These are phyloP conservation scores for Bungarus multicinctus DNA, from an alignment of 2,113 vertebrate species.

Conservation along the genomic window DNA sequence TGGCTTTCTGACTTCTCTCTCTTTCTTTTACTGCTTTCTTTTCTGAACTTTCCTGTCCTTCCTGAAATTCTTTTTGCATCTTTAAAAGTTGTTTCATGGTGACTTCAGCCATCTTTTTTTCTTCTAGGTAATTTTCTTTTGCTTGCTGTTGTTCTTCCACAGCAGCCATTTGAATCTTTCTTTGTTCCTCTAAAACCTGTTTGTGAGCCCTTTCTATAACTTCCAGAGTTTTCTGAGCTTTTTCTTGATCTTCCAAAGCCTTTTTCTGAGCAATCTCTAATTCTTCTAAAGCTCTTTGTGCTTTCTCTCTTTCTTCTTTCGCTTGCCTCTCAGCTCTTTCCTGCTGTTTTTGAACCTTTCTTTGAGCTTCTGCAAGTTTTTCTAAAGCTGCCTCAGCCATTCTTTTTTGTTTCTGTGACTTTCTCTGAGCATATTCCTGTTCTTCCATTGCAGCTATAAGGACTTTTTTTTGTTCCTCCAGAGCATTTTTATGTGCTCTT, in stretches of 20 bases:
- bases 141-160: background rate
- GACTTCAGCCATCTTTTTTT: background rate
- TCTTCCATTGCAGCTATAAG: conserved; percentile 6
- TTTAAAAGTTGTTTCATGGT: background rate
- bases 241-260: background rate
- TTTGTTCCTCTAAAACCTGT: background rate
- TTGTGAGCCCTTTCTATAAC: background rate
- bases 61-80: background rate
- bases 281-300: background rate
- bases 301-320: background rate
- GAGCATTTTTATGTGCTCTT: background rate
- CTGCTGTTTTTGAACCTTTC: background rate
- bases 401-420: background rate
- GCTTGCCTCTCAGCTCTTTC: background rate
- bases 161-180: background rate
- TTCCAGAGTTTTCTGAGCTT: background rate
- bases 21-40: background rate
- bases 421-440: background rate
- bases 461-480: conserved; percentile 1
- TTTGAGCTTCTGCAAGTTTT: background rate
- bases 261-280: background rate
- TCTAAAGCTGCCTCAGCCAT: conserved; percentile 1
- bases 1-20: background rate
- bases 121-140: background rate
- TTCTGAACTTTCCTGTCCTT: background rate